These are phyloP conservation scores for Acrocera orbiculus DNA, from an alignment of 2,888 invertebrate genomes.

Conservation along the genomic window DNA sequence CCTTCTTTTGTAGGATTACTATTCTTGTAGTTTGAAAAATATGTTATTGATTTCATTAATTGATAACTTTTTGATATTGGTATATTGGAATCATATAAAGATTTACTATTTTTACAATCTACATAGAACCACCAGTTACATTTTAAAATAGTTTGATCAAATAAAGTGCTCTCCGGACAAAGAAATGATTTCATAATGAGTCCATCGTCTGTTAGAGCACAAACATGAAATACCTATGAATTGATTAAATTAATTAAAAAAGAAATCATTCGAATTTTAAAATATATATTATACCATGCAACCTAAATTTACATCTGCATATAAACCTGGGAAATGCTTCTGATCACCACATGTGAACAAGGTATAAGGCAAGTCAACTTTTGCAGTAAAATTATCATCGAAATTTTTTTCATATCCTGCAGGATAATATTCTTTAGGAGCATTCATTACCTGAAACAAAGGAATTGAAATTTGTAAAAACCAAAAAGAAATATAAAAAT, in stretches of 20 bases:
- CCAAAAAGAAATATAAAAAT: not conserved
- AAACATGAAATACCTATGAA: constrained; percentile 72
- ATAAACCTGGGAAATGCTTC: constrained; percentile 77
- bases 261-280: not conserved
- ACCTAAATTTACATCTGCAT: constrained; percentile 72
- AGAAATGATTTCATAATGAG: constrained; percentile 81
- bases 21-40: constrained; percentile 74
- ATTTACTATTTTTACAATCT: constrained; percentile 65
- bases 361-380: constrained; percentile 68
- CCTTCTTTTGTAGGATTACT: no score
- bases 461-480: not conserved
- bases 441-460: constrained; percentile 58
- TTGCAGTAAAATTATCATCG: constrained; percentile 70
- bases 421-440: constrained; percentile 75
- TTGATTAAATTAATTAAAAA: constrained; percentile 1
- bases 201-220: constrained; percentile 74
- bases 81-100: constrained; percentile 73
- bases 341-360: constrained; percentile 74
- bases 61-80: constrained; percentile 84
- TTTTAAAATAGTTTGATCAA: constrained; percentile 78
- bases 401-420: constrained; percentile 78
- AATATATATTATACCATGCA: constrained; percentile 65
- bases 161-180: constrained; percentile 78
- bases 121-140: constrained; percentile 94
- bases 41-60: constrained; percentile 75